A percentile compares a stretch with the other conserved stretches of the same genome.
Conservation (phyloP, 2,113 vertebrate species). For the Elgaria multicarinata region DNA sequence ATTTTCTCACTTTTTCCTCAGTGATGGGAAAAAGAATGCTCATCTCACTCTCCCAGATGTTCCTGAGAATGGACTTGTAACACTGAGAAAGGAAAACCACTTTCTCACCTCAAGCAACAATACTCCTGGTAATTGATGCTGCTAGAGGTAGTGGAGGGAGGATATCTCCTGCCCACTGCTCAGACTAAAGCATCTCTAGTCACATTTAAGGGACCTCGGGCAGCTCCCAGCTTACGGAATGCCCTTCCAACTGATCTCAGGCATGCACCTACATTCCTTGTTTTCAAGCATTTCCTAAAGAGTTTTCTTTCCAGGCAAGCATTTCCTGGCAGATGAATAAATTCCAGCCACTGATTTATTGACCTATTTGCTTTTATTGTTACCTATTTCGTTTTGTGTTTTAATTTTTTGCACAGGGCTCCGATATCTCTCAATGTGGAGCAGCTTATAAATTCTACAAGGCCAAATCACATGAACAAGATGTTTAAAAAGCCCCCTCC, state of each 20-base stretch:
- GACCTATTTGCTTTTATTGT: too few relatives aligned
- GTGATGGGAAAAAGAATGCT: background rate
- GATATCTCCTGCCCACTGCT: background rate
- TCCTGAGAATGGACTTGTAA: background rate
- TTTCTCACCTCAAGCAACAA: background rate
- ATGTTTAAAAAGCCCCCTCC: background rate
- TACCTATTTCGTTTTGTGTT: too few relatives aligned
- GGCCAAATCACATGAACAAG: background rate
- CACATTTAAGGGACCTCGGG: background rate
- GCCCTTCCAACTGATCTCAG: too few relatives aligned
- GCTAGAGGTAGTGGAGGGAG: background rate
- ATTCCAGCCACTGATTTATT: too few relatives aligned
- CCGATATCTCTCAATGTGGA: too few relatives aligned
- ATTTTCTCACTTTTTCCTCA: background rate
- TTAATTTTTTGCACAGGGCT: too few relatives aligned
- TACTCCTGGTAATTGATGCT: background rate
- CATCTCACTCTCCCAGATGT: background rate
- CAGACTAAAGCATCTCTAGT: background rate
- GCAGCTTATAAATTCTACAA: background rate
- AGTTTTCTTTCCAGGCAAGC: too few relatives aligned
- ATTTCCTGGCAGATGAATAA: too few relatives aligned
- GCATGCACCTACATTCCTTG: too few relatives aligned
- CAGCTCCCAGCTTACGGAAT: too few relatives aligned
- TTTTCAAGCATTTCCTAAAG: too few relatives aligned
- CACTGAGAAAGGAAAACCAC: background rate